Evolutionary conservation across 2,888 invertebrate genomes (phyloP), one percentile per base, ranked within the genome.

Genomic region (Cyclophora albipunctata): DNA sequence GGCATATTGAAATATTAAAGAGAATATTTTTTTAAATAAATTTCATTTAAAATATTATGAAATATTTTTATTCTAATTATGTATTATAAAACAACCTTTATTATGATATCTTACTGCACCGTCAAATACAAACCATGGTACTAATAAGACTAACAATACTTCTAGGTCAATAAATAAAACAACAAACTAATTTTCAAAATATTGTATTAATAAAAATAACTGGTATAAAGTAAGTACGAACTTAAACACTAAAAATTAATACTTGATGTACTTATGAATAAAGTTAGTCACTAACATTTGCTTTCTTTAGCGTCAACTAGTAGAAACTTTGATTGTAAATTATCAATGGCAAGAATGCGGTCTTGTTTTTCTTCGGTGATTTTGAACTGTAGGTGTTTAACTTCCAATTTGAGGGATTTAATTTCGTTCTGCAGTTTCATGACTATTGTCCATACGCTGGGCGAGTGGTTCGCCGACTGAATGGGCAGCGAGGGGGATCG

Each of bases 341-440:
- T 70, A 55, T 84, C 82, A 51, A 88, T 75, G 75, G 87, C 86
- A 74, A 87, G 81, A 68, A 71, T 75, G 42, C 89, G 78, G 64
- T 89, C 87, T 57, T 89, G 88, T 73, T 91, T 90, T 75, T 94
- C 95, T 58, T 93, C 93, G 55, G 92, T 92, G 62, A 95, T 75
- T 66, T 92, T 92, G 58, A 89, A 82, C 53, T 90, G 89, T 52
- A 93, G 73, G 59, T 89, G 83, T 54, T 87, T 86, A 62, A 93
- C 90, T 75, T 92, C 90, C 58, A 84, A 71, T 73, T 92, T 92
- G 60, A 95, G 80, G 52, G 90, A 90, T 67, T 91, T 91, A 58
- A 95, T 89, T 81, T 95, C 93, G 71, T 92, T 93, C 73, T 93
- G 93, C 65, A 95, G 79, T 55, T 93, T 90, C 87, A 94, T 93